These are phyloP conservation scores for Hoplodrina ambigua DNA, from an alignment of 2,888 invertebrate genomes.

Conservation along the genomic window DNA sequence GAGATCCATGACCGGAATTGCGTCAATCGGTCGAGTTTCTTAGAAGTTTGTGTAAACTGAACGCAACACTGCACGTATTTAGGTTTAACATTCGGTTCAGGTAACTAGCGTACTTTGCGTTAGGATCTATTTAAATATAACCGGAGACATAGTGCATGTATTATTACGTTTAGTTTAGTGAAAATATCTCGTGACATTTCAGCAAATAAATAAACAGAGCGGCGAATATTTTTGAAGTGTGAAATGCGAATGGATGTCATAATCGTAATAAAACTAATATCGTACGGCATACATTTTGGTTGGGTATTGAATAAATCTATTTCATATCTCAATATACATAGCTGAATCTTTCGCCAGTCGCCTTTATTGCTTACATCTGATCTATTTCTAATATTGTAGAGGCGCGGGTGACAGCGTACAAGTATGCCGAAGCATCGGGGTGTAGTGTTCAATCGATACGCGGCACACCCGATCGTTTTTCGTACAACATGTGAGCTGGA, in stretches of 20 bases:
- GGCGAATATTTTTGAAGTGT: slow-evolving; percentile 37
- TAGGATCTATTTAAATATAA: slow-evolving; percentile 67
- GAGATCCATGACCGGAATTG: slow-evolving; percentile 88
- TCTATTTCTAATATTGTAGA: slow-evolving; percentile 71
- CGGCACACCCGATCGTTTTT: slow-evolving; percentile 77
- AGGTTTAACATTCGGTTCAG: slow-evolving; percentile 73
- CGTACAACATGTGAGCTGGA: slow-evolving; percentile 80
- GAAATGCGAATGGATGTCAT: slow-evolving; percentile 41
- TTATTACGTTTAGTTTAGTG: slow-evolving; percentile 43
- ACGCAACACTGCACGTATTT: slow-evolving; percentile 80
- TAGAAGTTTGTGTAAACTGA: slow-evolving; percentile 84
- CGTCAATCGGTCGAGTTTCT: slow-evolving; percentile 85
- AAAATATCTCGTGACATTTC: slow-evolving; percentile 39
- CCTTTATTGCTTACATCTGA: slow-evolving; percentile 68
- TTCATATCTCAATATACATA: slow-evolving; percentile 47
- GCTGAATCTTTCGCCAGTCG: slow-evolving; percentile 53
- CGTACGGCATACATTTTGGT: slow-evolving; percentile 32
- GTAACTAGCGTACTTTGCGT: slow-evolving; percentile 61
- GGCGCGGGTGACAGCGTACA: slow-evolving; percentile 67
- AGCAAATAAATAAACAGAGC: slow-evolving; percentile 44
- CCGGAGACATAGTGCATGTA: slow-evolving; percentile 46
- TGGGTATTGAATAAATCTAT: slow-evolving; percentile 51
- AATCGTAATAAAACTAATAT: slow-evolving; percentile 54
- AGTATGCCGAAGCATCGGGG: slow-evolving; percentile 63
- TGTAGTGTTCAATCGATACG: slow-evolving; percentile 59